phyloP scores from a whole-genome alignment of 2,797 vertebrate species.

The Acanthis flammea region DNA sequence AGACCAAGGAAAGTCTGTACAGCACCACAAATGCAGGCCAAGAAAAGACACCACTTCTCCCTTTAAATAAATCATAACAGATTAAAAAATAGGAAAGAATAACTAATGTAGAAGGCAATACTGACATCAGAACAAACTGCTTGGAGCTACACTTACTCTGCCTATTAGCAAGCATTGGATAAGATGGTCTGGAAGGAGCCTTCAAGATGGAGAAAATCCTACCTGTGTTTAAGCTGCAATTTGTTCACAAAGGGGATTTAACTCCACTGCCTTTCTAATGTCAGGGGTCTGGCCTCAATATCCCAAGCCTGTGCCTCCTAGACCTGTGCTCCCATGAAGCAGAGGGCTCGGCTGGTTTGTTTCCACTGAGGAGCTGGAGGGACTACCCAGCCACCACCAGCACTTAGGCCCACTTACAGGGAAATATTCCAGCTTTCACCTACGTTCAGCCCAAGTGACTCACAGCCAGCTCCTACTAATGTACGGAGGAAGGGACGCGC shows the following conservation, averaged over 20 bases:
- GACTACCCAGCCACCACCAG: neutral
- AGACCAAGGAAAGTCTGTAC: neutral
- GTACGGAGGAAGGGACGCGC: neutral
- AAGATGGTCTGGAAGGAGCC: neutral
- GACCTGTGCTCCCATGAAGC: neutral
- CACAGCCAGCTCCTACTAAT: neutral
- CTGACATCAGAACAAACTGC: neutral
- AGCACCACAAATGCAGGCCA: neutral
- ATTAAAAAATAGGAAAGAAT: neutral
- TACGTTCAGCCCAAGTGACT: constrained; percentile 1
- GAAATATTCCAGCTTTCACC: constrained; percentile 40
- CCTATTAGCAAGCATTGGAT: neutral
- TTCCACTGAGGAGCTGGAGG: neutral
- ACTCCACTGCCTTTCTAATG: neutral
- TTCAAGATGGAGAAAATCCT: neutral
- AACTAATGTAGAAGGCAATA: neutral
- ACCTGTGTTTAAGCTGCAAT: neutral
- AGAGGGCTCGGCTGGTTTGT: neutral
- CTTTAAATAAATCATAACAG: neutral
- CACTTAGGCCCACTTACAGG: neutral
- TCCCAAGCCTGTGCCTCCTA: neutral
- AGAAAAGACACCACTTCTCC: neutral
- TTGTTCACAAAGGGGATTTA: neutral
- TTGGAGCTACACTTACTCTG: neutral
- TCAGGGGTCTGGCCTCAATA: neutral